Conservation (phyloP, 2,113 vertebrate genomes). For the Crocuta crocuta region DNA sequence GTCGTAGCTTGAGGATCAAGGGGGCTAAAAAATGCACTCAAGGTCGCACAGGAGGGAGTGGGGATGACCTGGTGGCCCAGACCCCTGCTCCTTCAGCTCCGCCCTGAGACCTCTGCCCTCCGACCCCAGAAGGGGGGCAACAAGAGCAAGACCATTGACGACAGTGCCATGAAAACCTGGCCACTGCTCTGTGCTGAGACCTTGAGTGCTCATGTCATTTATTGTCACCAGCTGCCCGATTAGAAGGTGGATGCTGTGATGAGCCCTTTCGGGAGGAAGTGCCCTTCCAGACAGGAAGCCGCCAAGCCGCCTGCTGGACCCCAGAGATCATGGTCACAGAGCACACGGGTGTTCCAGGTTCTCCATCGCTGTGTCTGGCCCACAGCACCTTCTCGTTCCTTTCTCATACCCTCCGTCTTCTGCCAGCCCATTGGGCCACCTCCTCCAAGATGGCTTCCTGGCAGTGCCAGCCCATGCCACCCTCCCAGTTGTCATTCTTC, state of each 20-base stretch:
- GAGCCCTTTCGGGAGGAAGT: background rate
- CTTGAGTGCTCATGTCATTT: accelerated
- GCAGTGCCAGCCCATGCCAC: background rate
- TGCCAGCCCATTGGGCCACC: no score
- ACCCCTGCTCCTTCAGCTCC: background rate
- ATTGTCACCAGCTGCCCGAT: background rate
- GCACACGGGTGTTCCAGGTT: background rate
- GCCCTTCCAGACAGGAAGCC: background rate
- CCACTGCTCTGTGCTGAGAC: background rate
- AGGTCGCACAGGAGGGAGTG: background rate
- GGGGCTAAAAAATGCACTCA: background rate
- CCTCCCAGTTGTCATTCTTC: background rate
- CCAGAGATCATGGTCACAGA: background rate
- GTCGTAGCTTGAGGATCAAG: background rate
- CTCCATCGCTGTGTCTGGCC: background rate
- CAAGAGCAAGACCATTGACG: background rate
- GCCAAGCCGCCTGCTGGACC: no score
- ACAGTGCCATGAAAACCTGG: accelerated
- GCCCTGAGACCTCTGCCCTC: background rate
- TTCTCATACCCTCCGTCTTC: no score
- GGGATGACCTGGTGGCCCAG: no score
- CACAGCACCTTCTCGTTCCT: background rate
- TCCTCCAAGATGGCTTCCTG: no score
- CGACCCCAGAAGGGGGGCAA: background rate
- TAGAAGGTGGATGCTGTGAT: background rate